phyloP scores from a whole-genome alignment of 2,797 vertebrate genomes.

The Pseudopleuronectes americanus region DNA sequence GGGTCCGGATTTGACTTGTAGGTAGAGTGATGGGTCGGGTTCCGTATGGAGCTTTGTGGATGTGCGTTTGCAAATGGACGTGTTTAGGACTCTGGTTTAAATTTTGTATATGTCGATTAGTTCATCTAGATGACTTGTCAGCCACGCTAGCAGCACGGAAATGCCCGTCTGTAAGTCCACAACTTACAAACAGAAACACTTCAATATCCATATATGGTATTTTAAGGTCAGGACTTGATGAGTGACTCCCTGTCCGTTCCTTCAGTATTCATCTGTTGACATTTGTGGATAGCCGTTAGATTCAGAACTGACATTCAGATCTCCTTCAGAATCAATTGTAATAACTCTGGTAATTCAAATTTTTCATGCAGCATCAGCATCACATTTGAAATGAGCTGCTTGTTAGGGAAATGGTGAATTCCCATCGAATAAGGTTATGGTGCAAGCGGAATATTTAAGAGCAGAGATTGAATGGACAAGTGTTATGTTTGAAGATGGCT shows the following conservation, averaged over 20 bases:
- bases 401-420: constrained; percentile 30
- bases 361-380: background rate
- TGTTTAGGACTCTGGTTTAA: too few species aligned
- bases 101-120: too few species aligned
- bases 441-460: constrained; percentile 28
- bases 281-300: background rate
- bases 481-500: constrained; percentile 7
- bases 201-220: background rate
- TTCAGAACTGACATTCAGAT: background rate
- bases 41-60: too few species aligned
- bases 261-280: background rate
- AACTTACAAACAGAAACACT: background rate
- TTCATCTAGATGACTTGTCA: background rate
- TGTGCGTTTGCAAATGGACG: too few species aligned
- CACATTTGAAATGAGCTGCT: constrained; percentile 47
- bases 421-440: constrained; percentile 54
- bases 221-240: background rate
- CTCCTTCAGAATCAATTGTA: background rate
- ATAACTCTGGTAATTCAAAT: background rate
- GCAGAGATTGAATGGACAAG: constrained; percentile 22
- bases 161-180: background rate
- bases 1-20: too few species aligned
- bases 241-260: background rate
- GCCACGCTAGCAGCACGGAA: too few species aligned
- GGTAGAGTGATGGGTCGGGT: too few species aligned